Evolutionary conservation across 2,888 invertebrate species (phyloP).

Genomic region (Drosophila pegasa): DNA sequence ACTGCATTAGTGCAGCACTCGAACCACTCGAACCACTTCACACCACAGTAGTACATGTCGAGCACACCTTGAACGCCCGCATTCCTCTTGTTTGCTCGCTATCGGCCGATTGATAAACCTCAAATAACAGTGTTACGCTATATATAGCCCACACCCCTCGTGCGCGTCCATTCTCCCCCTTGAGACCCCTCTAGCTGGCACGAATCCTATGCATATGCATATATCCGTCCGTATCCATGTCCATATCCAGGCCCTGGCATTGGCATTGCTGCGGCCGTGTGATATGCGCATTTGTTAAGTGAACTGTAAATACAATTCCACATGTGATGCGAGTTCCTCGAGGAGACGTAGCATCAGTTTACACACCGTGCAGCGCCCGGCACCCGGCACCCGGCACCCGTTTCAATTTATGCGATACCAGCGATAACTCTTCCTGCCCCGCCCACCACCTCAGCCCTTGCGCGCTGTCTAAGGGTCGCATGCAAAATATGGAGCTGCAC

Average conservation of each 20-base stretch:
- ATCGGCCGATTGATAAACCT: slow-evolving; percentile 41
- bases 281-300: slow-evolving; percentile 75
- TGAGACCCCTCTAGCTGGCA: slow-evolving; percentile 1
- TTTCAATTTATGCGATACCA: slow-evolving; percentile 68
- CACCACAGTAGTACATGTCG: slow-evolving; percentile 20
- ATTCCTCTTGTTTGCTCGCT: slow-evolving; percentile 37
- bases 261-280: slow-evolving; percentile 41
- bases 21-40: slow-evolving; percentile 35
- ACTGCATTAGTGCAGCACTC: slow-evolving; percentile 30
- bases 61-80: slow-evolving; percentile 41
- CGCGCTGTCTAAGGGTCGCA: slow-evolving; percentile 27
- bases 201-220: slow-evolving; percentile 17
- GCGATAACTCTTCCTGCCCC: slow-evolving; percentile 69
- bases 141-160: slow-evolving; percentile 32
- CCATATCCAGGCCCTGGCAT: slow-evolving; percentile 18
- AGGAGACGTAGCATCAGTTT: slow-evolving; percentile 28
- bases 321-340: slow-evolving; percentile 46
- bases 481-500: slow-evolving; percentile 54
- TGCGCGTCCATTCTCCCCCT: slow-evolving; percentile 9
- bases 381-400: no score
- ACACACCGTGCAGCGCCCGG: slow-evolving; percentile 39
- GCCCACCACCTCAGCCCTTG: background rate
- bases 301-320: slow-evolving; percentile 73
- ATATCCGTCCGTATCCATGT: background rate
- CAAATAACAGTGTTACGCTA: slow-evolving; percentile 46